Evolutionary conservation across 2,888 invertebrate genomes (phyloP), one percentile per base, ranked within the genome.

Genomic region (Chrysolina americana): DNA sequence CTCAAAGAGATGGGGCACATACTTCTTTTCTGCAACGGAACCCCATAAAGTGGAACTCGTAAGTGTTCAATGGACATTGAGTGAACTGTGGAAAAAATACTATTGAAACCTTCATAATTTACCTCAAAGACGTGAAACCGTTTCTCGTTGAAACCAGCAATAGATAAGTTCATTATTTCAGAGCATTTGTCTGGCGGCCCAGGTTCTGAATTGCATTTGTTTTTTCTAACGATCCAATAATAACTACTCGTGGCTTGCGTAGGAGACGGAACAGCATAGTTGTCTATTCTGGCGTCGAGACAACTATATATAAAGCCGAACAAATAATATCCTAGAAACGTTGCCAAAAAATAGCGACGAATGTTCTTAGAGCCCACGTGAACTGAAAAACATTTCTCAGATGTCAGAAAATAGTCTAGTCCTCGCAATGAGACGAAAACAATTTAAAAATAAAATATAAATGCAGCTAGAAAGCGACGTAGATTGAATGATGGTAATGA

Each of bases 251-350:
- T 68, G 68, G 41, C 68, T 19, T 17, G 48, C 50, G 68, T 68
- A 53, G 68, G 68, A 50, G 68, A 13, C 56, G 15, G 53, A 53
- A 41, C 17, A 56, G 53, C 41, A 28, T 28, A 41, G 13, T 17
- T 41, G 53, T 68, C 68, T 68, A 68, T 68, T 56, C 53, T 41
- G 41, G 68, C 23, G 68, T 68, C 68, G 41, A 68, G 68, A 53
- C 68, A 19, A 11, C 53, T 53, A 53, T 53, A 53, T 53, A 53
- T 53, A 53, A 21, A 53, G 53, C 53, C 11, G 53, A 21, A 53
- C 53, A 53, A 68, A 44, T 19, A 68, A 23, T 53, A 53, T 68
- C 53, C 53, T 53, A 36, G 41, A 41, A 68, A 21, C n/a, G 68
- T 68, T 68, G 68, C 68, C 68, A 68, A 68, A 68, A 68, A 28